Base-by-base conservation (phyloP, 2,888 invertebrate genomes). In the Chirona hameri region DNA sequence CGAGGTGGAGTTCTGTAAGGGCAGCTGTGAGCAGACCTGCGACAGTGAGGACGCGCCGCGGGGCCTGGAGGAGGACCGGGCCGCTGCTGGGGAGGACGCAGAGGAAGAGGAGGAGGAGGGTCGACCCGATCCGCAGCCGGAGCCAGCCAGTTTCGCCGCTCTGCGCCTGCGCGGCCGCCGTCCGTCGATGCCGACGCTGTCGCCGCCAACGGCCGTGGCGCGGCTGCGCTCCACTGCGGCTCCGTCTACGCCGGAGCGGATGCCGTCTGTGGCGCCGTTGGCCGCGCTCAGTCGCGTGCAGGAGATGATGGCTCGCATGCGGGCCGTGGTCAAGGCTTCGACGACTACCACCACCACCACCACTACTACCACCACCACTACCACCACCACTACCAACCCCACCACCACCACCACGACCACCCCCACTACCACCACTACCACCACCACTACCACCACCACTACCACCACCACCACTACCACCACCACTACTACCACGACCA, bases 1-100 rank as follows among this genome's bases (percentile, higher is more conserved):
- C 76, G 85, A 86, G 46, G 85, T 86, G 39, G 84, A 86, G 76
- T 83, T 86, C 12, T 86, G 86, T 82, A 85, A 84, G 65, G 85
- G 84, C 15, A 84, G 84, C 15, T 86, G 86, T 83, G 83, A 82
- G 29, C 81, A 81, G 24, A 52, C 82, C 12, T 86, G 86, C 82
- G 76, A 76, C 57, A 76, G 48, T 31, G 81, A 81, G n/a, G 81
- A 83, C 24, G 83, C 82, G 21, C 81, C 48, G 14, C 81, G 39
- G 18, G 84, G 81, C 9, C 46, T 76, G 5, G 72, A 76, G 21
- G 80, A 65, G 29, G 48, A 81, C 72, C 27, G 65, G 0, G 27
- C 52, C 18, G 72, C 31, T 55, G 79, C 79, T 55, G 81, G 55
- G 55, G 79, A 79, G 31, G n/a, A 69, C 29, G 76, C 72, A 76